phyloP scores from a whole-genome alignment of 2,113 vertebrate genomes.

The Gymnobelideus leadbeateri region DNA sequence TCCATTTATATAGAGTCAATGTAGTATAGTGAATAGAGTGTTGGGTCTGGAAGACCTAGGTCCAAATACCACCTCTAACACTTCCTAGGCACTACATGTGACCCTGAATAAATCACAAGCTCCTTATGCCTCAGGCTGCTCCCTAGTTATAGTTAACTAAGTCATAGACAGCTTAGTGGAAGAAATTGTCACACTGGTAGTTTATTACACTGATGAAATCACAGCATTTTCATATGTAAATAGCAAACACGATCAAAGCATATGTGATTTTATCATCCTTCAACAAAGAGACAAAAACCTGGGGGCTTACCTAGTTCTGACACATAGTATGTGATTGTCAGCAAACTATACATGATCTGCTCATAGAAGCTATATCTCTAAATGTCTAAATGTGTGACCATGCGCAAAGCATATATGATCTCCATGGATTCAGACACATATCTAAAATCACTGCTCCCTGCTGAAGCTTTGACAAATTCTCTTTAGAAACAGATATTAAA shows the following conservation, averaged over 20 bases:
- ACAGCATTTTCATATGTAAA: neutral
- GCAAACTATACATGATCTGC: neutral
- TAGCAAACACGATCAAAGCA: neutral
- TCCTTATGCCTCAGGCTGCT: neutral
- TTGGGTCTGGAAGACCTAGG: neutral
- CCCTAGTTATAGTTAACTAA: neutral
- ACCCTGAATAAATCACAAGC: neutral
- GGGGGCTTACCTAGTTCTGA: neutral
- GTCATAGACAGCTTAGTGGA: neutral
- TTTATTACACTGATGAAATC: neutral
- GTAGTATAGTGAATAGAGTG: neutral
- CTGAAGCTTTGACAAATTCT: slow-evolving; percentile 39
- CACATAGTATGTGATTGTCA: neutral
- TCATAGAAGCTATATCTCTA: neutral
- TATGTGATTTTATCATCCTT: neutral
- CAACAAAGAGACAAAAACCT: neutral
- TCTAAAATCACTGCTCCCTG: neutral
- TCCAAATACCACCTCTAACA: neutral
- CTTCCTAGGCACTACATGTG: neutral
- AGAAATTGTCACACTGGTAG: neutral
- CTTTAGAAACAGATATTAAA: slow-evolving; percentile 1
- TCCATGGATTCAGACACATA: neutral
- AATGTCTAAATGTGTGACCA: neutral
- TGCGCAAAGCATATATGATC: neutral
- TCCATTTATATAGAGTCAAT: neutral